A percentile compares a stretch with the other conserved stretches of the same genome.
Conservation (phyloP, 2,888 invertebrate species). For the Lasioglossum malachurum region DNA sequence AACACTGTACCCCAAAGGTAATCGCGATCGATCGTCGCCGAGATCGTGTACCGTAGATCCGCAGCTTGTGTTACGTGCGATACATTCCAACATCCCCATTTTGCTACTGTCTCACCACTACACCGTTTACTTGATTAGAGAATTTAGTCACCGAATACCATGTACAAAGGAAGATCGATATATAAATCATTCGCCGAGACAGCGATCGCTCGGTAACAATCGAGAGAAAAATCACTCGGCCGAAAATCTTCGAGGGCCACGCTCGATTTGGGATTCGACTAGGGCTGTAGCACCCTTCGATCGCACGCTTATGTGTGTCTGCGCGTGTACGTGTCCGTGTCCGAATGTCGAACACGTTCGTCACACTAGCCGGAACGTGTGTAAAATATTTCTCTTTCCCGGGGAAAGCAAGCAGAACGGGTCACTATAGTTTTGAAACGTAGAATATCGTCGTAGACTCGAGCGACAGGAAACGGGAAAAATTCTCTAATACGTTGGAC, state of each 20-base stretch:
- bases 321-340: constrained; percentile 2
- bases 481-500: not conserved
- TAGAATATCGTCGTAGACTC: not conserved
- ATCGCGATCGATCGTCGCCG: constrained; percentile 12
- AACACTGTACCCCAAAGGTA: not conserved
- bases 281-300: constrained; percentile 32
- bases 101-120: constrained; percentile 62
- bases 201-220: constrained; percentile 23
- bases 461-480: not conserved
- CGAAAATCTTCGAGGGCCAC: constrained; percentile 34
- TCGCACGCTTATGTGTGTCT: constrained; percentile 17
- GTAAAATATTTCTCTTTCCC: not conserved
- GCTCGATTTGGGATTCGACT: constrained; percentile 43
- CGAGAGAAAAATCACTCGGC: constrained; percentile 31
- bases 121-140: constrained; percentile 64
- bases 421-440: not conserved
- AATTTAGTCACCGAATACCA: constrained; percentile 69
- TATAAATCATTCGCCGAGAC: constrained; percentile 50
- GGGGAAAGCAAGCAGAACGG: not conserved
- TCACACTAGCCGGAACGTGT: constrained; percentile 13
- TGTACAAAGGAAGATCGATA: constrained; percentile 49
- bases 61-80: constrained; percentile 58
- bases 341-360: constrained; percentile 44
- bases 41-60: constrained; percentile 24
- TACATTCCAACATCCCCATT: constrained; percentile 56